These are phyloP conservation scores for Campoletis sonorensis DNA, from an alignment of 1,140 invertebrate genomes.

Conservation along the genomic window DNA sequence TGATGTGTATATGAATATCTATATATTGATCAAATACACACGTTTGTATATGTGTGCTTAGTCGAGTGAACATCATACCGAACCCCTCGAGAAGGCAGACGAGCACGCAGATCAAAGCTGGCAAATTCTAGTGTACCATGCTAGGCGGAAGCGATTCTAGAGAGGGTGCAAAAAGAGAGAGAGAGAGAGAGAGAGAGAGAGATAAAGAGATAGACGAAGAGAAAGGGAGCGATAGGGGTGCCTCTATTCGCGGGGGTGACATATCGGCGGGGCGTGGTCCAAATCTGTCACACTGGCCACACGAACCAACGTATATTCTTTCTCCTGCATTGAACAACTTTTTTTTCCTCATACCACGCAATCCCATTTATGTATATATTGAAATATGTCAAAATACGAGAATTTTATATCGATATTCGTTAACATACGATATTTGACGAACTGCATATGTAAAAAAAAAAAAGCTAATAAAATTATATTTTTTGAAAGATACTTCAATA, in stretches of 20 bases:
- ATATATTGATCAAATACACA: not conserved
- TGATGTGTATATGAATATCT: not conserved
- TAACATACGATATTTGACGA: no score
- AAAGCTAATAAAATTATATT: no score
- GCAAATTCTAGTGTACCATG: conserved; percentile 48
- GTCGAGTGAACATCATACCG: conserved; percentile 1
- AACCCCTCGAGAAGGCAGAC: conserved; percentile 36
- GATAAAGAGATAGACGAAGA: conserved; percentile 28
- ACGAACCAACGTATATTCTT: conserved; percentile 65
- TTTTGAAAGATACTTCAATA: no score
- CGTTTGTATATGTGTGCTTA: conserved; percentile 33
- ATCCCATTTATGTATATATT: not conserved
- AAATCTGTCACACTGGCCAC: conserved; percentile 76
- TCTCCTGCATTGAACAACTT: not conserved
- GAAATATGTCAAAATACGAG: no score
- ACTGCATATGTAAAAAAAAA: no score
- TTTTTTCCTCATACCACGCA: not conserved
- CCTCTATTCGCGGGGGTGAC: conserved; percentile 58
- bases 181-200: conserved; percentile 30
- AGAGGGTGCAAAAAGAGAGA: conserved; percentile 46
- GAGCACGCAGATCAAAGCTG: conserved; percentile 56
- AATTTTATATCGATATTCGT: no score
- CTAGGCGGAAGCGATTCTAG: conserved; percentile 47
- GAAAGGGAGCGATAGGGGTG: conserved; percentile 30
- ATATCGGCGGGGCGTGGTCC: conserved; percentile 76